Conservation (phyloP, 2,888 invertebrate species). For the Cynaeus angustus region DNA sequence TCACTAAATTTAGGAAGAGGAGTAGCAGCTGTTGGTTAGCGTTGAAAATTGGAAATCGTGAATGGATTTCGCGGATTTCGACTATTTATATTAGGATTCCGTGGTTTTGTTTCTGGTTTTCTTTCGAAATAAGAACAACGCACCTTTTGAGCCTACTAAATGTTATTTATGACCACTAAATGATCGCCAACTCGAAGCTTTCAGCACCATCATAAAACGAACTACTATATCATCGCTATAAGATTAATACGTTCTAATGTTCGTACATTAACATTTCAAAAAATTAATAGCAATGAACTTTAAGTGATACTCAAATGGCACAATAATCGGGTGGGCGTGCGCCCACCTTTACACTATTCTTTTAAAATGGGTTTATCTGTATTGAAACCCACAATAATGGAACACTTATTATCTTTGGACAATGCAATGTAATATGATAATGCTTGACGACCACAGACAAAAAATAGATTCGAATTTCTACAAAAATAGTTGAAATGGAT, state of each 20-base stretch:
- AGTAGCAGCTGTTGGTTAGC: slow-evolving; percentile 39
- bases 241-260: slow-evolving; percentile 10
- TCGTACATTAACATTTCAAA: slow-evolving; percentile 21
- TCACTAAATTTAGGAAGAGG: slow-evolving; percentile 48
- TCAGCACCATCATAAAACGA: slow-evolving; percentile 1
- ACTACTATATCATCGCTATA: not conserved
- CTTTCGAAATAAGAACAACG: not conserved
- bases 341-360: slow-evolving; percentile 47
- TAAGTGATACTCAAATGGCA: slow-evolving; percentile 28
- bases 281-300: slow-evolving; percentile 12
- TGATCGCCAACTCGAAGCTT: not conserved
- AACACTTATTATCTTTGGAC: slow-evolving; percentile 46
- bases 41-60: slow-evolving; percentile 11
- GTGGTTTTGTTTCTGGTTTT: too few species aligned
- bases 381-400: slow-evolving; percentile 51
- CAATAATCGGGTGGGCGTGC: slow-evolving; percentile 49
- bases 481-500: too few species aligned
- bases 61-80: slow-evolving; percentile 9
- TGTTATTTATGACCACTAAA: slow-evolving; percentile 12
- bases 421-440: slow-evolving; percentile 10
- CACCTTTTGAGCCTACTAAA: not conserved
- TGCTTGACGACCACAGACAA: not conserved
- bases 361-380: slow-evolving; percentile 47
- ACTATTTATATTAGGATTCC: too few species aligned
- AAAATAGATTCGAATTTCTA: too few species aligned